These are phyloP conservation scores for Triplophysa bombifrons DNA, from an alignment of 2,797 vertebrate genomes.

Conservation along the genomic window DNA sequence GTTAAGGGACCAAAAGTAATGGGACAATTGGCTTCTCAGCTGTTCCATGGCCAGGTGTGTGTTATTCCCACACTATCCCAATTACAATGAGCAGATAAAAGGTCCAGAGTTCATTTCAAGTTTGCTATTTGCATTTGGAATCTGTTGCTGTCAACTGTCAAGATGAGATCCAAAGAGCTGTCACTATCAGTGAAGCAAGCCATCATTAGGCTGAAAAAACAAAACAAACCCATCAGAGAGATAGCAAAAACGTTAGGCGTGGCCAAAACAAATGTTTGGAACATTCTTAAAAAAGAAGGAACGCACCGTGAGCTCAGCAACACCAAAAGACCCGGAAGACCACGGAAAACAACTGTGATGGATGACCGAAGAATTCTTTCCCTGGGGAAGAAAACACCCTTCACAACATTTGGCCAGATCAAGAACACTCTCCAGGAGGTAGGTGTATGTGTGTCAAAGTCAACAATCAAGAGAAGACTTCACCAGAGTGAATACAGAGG, in stretches of 20 bases:
- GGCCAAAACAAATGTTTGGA: conserved; percentile 6
- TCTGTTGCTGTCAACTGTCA: conserved; percentile 48
- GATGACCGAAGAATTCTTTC: conserved; percentile 32
- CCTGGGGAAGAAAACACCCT: neutral
- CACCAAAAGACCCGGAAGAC: conserved; percentile 41
- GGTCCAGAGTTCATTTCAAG: conserved; percentile 24
- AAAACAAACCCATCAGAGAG: conserved; percentile 20
- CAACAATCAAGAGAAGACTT: neutral
- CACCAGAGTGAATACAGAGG: neutral
- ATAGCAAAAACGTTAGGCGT: conserved; percentile 6
- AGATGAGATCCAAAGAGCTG: conserved; percentile 46
- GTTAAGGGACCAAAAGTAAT: too few relatives aligned
- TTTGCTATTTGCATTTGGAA: conserved; percentile 45
- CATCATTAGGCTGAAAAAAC: conserved; percentile 43
- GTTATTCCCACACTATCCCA: neutral
- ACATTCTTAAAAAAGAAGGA: conserved; percentile 9
- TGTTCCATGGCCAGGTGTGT: too few relatives aligned
- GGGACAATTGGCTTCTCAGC: too few relatives aligned
- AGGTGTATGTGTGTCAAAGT: conserved; percentile 22
- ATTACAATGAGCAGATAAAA: conserved; percentile 3
- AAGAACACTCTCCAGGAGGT: conserved; percentile 50
- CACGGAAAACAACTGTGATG: conserved; percentile 44
- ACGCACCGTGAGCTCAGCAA: conserved; percentile 27
- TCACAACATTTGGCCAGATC: conserved; percentile 47
- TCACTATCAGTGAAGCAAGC: conserved; percentile 50